phyloP scores from a whole-genome alignment of 2,113 vertebrate species.

The Aegotheles bennettii region DNA sequence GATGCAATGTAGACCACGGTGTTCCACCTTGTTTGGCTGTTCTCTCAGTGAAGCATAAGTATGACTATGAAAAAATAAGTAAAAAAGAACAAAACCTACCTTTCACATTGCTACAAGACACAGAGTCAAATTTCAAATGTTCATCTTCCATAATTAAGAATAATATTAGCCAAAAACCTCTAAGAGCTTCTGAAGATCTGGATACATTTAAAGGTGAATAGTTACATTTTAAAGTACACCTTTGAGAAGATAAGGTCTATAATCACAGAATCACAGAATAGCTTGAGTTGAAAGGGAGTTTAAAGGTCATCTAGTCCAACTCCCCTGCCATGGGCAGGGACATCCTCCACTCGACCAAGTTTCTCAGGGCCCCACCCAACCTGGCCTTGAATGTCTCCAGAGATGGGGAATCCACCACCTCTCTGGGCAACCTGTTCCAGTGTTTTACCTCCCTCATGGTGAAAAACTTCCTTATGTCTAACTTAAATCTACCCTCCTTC shows the following conservation, averaged over 20 bases:
- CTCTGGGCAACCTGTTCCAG: too few relatives aligned
- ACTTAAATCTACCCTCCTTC: too few relatives aligned
- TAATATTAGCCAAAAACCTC: accelerated
- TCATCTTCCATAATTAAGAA: neutral
- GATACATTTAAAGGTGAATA: neutral
- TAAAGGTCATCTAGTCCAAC: too few relatives aligned
- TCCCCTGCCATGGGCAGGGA: too few relatives aligned
- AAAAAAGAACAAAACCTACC: neutral
- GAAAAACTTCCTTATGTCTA: too few relatives aligned
- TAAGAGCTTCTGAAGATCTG: neutral
- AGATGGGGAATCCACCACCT: too few relatives aligned
- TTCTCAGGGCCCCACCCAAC: too few relatives aligned
- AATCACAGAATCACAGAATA: too few relatives aligned
- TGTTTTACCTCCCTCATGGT: too few relatives aligned
- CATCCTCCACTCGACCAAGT: too few relatives aligned
- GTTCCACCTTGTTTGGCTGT: neutral
- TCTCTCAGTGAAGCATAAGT: neutral
- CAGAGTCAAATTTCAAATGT: neutral
- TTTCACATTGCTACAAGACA: neutral
- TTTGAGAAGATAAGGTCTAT: neutral
- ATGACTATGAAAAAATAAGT: neutral
- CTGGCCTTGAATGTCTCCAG: too few relatives aligned
- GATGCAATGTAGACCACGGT: neutral
- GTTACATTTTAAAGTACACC: neutral
- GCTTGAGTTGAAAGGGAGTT: too few relatives aligned